Percentiles rank a stretch among this genome's conserved stretches.
phyloP scores from a whole-genome alignment of 2,113 vertebrate genomes.

The Nothocercus nigrocapillus region DNA sequence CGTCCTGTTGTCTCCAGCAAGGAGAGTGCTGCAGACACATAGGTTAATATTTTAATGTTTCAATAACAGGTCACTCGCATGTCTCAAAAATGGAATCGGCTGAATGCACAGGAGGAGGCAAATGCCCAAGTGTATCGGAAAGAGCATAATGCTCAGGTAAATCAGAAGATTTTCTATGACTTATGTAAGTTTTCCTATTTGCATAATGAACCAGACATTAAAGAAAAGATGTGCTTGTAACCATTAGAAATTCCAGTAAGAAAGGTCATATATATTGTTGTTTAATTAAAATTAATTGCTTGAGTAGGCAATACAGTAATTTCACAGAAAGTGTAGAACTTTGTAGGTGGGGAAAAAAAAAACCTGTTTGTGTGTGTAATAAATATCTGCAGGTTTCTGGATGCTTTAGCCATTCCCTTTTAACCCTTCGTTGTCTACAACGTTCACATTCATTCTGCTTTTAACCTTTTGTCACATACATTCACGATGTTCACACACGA shows the following conservation, averaged over 20 bases:
- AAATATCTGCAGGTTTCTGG: not conserved
- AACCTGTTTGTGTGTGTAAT: not conserved
- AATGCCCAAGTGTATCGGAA: slow-evolving; percentile 49
- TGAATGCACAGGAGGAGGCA: slow-evolving; percentile 60
- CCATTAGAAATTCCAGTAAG: not conserved
- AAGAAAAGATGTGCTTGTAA: not conserved
- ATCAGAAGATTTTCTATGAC: not conserved
- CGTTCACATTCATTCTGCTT: not conserved
- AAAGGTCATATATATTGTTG: not conserved
- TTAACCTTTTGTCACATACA: no score
- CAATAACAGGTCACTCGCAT: not conserved
- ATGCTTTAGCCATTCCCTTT: not conserved
- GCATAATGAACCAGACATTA: not conserved
- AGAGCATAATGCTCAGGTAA: slow-evolving; percentile 74
- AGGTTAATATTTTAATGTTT: not conserved
- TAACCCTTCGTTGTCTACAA: not conserved
- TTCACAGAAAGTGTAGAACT: not conserved
- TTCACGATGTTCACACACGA: no score
- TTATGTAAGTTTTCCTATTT: rapidly evolving
- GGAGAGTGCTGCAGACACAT: slow-evolving; percentile 27
- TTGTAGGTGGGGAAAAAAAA: not conserved
- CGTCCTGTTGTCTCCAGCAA: not conserved
- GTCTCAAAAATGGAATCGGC: slow-evolving; percentile 61
- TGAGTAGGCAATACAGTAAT: not conserved
- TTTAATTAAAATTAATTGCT: not conserved